Percentiles rank a stretch among this genome's conserved stretches.
phyloP scores from a whole-genome alignment of 2,797 vertebrate genomes.

The Columba guinea region DNA sequence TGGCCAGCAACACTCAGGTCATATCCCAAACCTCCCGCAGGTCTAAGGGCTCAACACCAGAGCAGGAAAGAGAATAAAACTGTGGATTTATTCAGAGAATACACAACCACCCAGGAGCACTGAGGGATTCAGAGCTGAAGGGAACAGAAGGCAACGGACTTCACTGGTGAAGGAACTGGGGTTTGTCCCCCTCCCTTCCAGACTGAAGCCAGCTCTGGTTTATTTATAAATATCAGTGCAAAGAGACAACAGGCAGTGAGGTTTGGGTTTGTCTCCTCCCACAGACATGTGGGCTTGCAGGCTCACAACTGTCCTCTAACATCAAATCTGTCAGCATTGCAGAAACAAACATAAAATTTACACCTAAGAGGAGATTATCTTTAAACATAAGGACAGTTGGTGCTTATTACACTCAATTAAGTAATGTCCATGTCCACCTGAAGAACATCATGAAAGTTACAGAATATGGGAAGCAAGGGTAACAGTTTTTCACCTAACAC shows the following conservation, averaged over 20 bases:
- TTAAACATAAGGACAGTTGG: not conserved
- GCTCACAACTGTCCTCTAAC: not conserved
- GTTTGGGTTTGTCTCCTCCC: not conserved
- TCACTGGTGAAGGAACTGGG: not conserved
- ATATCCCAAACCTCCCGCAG: not conserved
- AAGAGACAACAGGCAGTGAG: not conserved
- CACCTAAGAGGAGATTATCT: not conserved
- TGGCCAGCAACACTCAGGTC: not conserved
- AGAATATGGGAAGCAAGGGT: not conserved
- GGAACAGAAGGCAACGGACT: not conserved
- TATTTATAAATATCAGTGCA: fast-evolving
- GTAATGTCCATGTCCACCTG: not conserved
- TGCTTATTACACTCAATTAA: not conserved
- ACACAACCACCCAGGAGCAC: not conserved
- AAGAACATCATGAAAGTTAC: not conserved
- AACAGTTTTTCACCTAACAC: not conserved
- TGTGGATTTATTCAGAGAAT: not conserved
- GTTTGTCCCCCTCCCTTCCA: not conserved
- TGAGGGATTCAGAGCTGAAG: not conserved
- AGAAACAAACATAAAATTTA: not conserved
- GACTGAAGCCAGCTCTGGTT: not conserved
- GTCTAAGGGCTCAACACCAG: not conserved
- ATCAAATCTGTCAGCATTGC: not conserved
- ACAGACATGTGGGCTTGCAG: not conserved
- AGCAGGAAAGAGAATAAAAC: not conserved